phyloP scores from a whole-genome alignment of 2,888 invertebrate species.

The Calameuta pallipes region DNA sequence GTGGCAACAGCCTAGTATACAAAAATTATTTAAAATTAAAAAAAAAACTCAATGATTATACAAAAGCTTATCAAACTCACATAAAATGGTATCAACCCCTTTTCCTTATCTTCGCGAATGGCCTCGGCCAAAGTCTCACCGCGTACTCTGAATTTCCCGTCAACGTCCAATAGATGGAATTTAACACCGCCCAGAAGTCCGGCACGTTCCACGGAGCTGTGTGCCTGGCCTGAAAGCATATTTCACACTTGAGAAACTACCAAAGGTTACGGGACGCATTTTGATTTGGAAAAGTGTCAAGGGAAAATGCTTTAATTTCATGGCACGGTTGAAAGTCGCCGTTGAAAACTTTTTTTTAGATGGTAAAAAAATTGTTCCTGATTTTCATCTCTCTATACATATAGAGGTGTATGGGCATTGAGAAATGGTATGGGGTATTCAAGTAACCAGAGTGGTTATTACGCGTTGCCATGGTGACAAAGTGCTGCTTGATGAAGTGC shows the following conservation, averaged over 20 bases:
- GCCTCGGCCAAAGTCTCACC: conserved; percentile 82
- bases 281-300: too few species aligned
- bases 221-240: conserved; percentile 79
- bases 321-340: background rate
- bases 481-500: conserved; percentile 65
- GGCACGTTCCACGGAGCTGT: conserved; percentile 94
- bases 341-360: too few species aligned
- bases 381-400: too few species aligned
- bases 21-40: background rate
- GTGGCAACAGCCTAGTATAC: conserved; percentile 81
- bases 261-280: too few species aligned
- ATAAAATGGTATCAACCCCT: conserved; percentile 95
- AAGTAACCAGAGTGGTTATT: conserved; percentile 60
- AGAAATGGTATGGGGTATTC: too few species aligned
- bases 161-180: conserved; percentile 79
- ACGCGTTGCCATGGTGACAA: conserved; percentile 63
- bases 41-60: background rate
- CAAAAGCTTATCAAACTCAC: conserved; percentile 71
- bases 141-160: conserved; percentile 77
- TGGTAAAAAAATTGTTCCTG: too few species aligned
- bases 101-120: conserved; percentile 84
- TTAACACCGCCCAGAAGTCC: conserved; percentile 89
- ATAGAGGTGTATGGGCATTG: too few species aligned
- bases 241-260: background rate
- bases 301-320: background rate